Conservation (phyloP, 2,113 vertebrate species). For the Pomatorhinus ruficollis region DNA sequence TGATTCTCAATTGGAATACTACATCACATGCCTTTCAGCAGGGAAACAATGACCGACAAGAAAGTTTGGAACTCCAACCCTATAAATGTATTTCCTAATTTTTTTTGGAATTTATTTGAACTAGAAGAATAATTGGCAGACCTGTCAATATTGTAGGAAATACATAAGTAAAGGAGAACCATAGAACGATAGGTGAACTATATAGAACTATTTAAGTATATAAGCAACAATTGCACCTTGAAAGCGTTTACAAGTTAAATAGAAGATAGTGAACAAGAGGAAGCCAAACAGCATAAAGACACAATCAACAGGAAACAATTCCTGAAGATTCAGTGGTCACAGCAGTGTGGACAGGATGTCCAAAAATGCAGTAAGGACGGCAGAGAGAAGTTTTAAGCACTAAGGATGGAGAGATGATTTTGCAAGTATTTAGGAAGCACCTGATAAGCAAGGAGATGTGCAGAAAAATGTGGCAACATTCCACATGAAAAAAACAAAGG, state of each 20-base stretch:
- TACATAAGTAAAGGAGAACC: background rate
- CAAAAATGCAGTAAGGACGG: background rate
- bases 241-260: background rate
- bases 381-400: background rate
- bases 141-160: background rate
- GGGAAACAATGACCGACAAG: background rate
- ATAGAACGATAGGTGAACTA: background rate
- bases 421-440: background rate
- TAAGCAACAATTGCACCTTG: background rate
- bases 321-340: background rate
- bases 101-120: background rate
- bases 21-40: background rate
- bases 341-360: background rate
- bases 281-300: background rate
- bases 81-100: background rate
- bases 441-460: background rate
- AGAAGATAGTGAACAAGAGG: background rate
- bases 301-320: background rate
- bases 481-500: background rate
- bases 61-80: background rate
- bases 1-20: background rate
- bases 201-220: background rate
- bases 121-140: background rate
- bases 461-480: background rate
- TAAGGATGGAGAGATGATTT: background rate